phyloP scores from a whole-genome alignment of 2,888 invertebrate genomes.

The Alitta virens region DNA sequence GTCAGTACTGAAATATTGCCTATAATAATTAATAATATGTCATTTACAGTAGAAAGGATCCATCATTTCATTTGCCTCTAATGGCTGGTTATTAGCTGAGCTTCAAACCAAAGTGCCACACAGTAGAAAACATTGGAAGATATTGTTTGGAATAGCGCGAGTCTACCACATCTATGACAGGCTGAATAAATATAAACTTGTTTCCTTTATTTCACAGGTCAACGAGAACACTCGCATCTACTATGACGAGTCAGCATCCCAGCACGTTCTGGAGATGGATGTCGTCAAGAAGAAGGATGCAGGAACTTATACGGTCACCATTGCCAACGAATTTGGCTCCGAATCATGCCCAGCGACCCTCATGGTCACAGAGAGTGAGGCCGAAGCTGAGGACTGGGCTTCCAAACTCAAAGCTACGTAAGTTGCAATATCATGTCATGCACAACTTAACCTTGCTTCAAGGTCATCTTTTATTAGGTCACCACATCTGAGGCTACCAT shows the following conservation, averaged over 20 bases:
- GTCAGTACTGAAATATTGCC: too few relatives aligned
- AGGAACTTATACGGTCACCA: conserved; percentile 54
- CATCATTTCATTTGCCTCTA: too few relatives aligned
- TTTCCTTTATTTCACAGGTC: conserved; percentile 21
- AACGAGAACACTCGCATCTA: conserved; percentile 42
- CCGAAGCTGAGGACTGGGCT: conserved; percentile 54
- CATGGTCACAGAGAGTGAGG: conserved; percentile 53
- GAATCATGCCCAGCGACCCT: conserved; percentile 52
- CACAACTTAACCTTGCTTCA: neutral
- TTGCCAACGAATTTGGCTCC: conserved; percentile 52
- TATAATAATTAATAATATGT: too few relatives aligned
- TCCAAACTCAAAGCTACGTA: conserved; percentile 52
- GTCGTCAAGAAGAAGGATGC: conserved; percentile 51
- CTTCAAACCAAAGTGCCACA: too few relatives aligned
- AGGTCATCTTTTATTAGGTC: neutral
- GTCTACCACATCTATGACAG: too few relatives aligned
- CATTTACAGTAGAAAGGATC: too few relatives aligned
- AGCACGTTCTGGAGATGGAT: conserved; percentile 49
- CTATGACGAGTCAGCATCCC: conserved; percentile 42
- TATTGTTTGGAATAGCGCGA: too few relatives aligned
- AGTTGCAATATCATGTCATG: neutral
- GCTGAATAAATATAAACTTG: too few relatives aligned
- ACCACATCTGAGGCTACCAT: too few relatives aligned
- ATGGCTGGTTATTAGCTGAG: too few relatives aligned
- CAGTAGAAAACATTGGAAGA: too few relatives aligned